These are phyloP conservation scores for Anas bernieri DNA, from an alignment of 2,797 vertebrate species.

Conservation along the genomic window DNA sequence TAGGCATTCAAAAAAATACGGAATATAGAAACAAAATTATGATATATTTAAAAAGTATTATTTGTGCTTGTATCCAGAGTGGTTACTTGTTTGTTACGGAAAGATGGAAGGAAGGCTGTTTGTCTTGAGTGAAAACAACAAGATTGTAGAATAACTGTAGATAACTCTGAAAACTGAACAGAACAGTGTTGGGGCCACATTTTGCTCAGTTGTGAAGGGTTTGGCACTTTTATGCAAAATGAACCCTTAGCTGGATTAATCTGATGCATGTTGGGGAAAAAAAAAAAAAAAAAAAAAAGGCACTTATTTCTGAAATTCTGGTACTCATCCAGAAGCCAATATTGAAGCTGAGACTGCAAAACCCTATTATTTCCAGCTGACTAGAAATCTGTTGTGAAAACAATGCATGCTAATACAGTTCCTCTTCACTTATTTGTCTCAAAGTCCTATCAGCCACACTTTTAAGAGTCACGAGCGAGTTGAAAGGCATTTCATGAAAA, in stretches of 20 bases:
- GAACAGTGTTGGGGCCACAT: not conserved
- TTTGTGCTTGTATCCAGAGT: not conserved
- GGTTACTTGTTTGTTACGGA: not conserved
- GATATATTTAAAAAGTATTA: fast-evolving
- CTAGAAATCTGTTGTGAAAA: not conserved
- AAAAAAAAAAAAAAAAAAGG: not conserved
- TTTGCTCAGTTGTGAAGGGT: not conserved
- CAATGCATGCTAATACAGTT: not conserved
- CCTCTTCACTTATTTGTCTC: not conserved
- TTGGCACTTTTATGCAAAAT: not conserved
- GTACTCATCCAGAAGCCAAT: not conserved
- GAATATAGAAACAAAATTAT: not conserved
- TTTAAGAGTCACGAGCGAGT: slow-evolving; percentile 78
- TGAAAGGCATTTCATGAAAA: slow-evolving; percentile 84
- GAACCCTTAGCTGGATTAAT: not conserved
- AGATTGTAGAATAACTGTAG: not conserved
- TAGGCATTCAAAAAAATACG: not conserved
- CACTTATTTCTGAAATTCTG: not conserved
- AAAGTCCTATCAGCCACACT: not conserved
- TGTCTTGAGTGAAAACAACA: not conserved
- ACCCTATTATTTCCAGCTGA: not conserved
- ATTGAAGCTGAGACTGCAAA: not conserved
- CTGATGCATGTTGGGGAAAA: not conserved
- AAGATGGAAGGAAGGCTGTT: not conserved
- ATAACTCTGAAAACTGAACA: not conserved